Conservation (phyloP, 2,888 invertebrate species). For the Spodoptera exigua region DNA sequence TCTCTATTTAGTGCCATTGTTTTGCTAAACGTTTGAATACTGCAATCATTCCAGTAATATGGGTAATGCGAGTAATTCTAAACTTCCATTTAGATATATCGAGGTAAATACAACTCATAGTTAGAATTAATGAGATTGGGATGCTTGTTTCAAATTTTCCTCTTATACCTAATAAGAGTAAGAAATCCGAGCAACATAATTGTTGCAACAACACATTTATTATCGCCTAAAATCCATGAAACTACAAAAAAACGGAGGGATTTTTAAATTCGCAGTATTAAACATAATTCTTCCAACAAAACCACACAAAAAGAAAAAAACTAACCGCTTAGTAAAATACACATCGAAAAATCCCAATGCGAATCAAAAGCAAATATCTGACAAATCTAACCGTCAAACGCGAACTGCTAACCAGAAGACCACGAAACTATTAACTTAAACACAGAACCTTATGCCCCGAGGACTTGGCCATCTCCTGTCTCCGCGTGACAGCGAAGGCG, state of each 20-base stretch:
- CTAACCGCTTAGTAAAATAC: neutral
- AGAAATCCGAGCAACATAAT: too few species aligned
- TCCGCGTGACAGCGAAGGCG: conserved; percentile 66
- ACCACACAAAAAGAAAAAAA: neutral
- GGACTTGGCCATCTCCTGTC: conserved; percentile 68
- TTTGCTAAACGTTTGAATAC: conserved; percentile 64
- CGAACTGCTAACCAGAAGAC: conserved; percentile 37
- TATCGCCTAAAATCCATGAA: too few species aligned
- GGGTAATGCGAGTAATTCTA: conserved; percentile 38
- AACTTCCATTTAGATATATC: conserved; percentile 42
- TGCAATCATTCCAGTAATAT: conserved; percentile 42
- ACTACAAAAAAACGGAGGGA: too few species aligned
- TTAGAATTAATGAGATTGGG: conserved; percentile 15
- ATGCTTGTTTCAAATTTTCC: too few species aligned
- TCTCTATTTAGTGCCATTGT: conserved; percentile 74
- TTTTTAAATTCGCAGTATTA: too few species aligned
- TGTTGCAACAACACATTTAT: too few species aligned
- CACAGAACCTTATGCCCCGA: conserved; percentile 56
- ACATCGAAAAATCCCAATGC: conserved; percentile 7
- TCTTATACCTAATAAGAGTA: too few species aligned
- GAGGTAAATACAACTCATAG: conserved; percentile 19
- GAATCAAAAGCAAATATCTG: conserved; percentile 27
- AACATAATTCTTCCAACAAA: neutral
- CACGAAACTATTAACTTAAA: conserved; percentile 60
- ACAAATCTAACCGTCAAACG: conserved; percentile 29